Base-by-base conservation (phyloP, 2,888 invertebrate species). In the Melanotus villosus region DNA sequence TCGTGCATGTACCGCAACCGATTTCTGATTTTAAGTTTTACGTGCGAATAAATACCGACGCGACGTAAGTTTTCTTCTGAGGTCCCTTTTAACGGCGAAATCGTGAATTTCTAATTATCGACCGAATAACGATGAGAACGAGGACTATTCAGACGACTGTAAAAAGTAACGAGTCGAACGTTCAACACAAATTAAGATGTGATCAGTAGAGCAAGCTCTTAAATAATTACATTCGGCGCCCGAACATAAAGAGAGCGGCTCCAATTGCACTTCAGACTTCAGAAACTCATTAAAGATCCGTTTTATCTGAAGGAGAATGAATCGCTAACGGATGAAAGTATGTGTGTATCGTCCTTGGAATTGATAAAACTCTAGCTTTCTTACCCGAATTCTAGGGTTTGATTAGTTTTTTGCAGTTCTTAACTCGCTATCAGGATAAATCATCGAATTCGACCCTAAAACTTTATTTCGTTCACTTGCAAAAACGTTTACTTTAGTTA, bases 251-350 rank as follows among this genome's bases (percentile, higher is more conserved):
- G 68, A 50, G 47, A 63, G 26, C 47, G 56, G 32, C 41, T 62
- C 62, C 47, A 50, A 56, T 57, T 68, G 50, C 62, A 68, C 68
- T 68, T 63, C 34, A 63, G 43, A 68, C 68, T 68, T 68, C 32
- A 47, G 50, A 68, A 68, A 68, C 68, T 68, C 68, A 63, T 68
- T 68, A 68, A 68, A 63, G 63, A 58, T 58, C 32, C 58, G 56
- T 64, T 68, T 63, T 68, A 68, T 68, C 68, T 58, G 12, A 23
- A 30, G 56, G 34, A 57, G 63, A 23, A 64, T 30, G 64, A 64
- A 34, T 52, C 21, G 41, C 41, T 9, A n/a, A 23, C 18, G 4
- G 43, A 59, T 59, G 23, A 16, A 45, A 32, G 57, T 58, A 41
- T 23, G 38, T 59, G 45, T 59, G 59, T 59, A 45, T 45, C 30